Conservation (phyloP, 1,140 invertebrate species). For the Aleiodes sp. region DNA sequence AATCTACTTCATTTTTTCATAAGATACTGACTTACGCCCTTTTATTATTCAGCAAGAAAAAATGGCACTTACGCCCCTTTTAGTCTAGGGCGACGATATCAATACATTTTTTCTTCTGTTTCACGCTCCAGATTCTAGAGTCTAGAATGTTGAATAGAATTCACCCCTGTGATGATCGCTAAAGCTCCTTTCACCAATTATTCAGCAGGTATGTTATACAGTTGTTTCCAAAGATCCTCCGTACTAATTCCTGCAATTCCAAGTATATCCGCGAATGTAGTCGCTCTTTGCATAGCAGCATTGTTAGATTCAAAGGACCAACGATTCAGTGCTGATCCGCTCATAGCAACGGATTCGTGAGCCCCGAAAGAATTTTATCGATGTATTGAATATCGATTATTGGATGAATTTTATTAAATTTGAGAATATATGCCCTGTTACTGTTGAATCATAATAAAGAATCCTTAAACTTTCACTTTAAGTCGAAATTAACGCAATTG, state of each 20-base stretch:
- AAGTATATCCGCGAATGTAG: constrained; percentile 62
- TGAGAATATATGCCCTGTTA: constrained; percentile 45
- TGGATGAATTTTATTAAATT: too few species aligned
- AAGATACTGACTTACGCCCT: too few species aligned
- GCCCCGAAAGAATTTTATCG: constrained; percentile 26
- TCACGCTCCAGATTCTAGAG: too few species aligned
- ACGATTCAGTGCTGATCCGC: constrained; percentile 72
- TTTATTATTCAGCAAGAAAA: too few species aligned
- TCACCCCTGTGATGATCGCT: background rate
- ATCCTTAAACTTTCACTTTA: too few species aligned
- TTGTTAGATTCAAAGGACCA: constrained; percentile 71
- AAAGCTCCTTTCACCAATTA: constrained; percentile 11
- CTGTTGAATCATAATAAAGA: constrained; percentile 38
- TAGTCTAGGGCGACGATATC: too few species aligned
- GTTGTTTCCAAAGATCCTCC: constrained; percentile 20
- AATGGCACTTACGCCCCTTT: too few species aligned
- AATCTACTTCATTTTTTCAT: too few species aligned
- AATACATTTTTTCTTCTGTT: too few species aligned
- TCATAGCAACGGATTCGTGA: constrained; percentile 64
- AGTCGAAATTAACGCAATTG: too few species aligned
- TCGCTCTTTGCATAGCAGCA: constrained; percentile 61
- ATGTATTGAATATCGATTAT: background rate
- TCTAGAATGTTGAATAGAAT: too few species aligned
- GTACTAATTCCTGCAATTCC: background rate
- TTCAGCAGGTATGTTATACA: constrained; percentile 22